Base-by-base conservation (phyloP, 1,140 invertebrate species). In the Aleiodes sp. region DNA sequence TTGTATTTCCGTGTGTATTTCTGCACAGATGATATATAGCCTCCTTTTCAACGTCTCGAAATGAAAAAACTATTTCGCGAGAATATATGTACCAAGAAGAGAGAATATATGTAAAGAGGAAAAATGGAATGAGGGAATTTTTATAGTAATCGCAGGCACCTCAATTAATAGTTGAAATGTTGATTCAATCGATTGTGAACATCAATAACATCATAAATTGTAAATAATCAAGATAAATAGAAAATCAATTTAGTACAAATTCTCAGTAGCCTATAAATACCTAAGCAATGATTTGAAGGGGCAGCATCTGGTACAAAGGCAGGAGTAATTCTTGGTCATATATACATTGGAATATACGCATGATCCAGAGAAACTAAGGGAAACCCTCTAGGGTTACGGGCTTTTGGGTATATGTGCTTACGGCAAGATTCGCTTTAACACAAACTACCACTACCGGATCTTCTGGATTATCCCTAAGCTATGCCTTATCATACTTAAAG, bases 401-500 rank as follows among this genome's bases (percentile, higher is more conserved):
- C 21, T 52, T 52, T 16, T 16, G n/a, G 46, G 46, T 52, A 52
- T 24, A 52, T 16, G 26, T 21, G 46, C 46, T 52, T 52, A 21
- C 46, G 46, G 19, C 46, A 52, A 52, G 46, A 52, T 52, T 24
- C 46, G 16, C 37, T 14, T 31, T 35, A 43, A 37, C 39, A 57
- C 46, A 61, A 21, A 31, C 60, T 16, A 14, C 52, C 33, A 1
- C 35, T 62, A 39, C n/a, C 14, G 26, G 28, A 72, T 63, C 59
- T 46, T 52, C 56, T 80, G 77, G 79, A 78, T 81, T 80, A 80
- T 35, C 73, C 64, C 31, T 79, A 80, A 81, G 79, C 75, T 71
- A 69, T 72, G 75, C 75, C 77, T 81, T 81, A 80, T 79, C 78
- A 78, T 78, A 74, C 73, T 74, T 78, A 75, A 78, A 79, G 76